Percentiles rank a stretch among this genome's conserved stretches.
Conservation (phyloP, 1,140 invertebrate species). For the Nephotettix cincticeps region DNA sequence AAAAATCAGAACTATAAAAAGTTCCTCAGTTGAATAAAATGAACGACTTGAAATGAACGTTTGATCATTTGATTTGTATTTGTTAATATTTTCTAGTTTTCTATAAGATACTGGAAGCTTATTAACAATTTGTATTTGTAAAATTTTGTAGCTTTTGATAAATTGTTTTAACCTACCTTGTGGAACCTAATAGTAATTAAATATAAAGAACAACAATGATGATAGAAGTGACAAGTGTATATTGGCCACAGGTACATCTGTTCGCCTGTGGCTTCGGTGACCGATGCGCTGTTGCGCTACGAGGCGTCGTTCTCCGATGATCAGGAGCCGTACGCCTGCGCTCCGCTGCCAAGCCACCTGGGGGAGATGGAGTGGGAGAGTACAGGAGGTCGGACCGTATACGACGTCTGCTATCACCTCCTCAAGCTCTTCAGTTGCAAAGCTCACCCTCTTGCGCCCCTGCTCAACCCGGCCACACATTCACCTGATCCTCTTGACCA, state of each 20-base stretch:
- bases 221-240: too few species aligned
- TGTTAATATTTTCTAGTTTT: too few species aligned
- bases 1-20: too few species aligned
- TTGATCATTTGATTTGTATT: too few species aligned
- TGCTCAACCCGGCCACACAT: conserved; percentile 74
- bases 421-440: conserved; percentile 70
- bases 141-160: too few species aligned
- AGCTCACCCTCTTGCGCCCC: conserved; percentile 61
- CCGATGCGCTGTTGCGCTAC: conserved; percentile 66
- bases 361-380: conserved; percentile 22
- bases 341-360: conserved; percentile 58
- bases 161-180: too few species aligned
- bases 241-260: conserved; percentile 66
- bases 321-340: conserved; percentile 50
- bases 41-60: too few species aligned
- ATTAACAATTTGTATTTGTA: too few species aligned
- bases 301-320: conserved; percentile 59
- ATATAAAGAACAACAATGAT: too few species aligned
- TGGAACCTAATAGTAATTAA: too few species aligned
- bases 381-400: conserved; percentile 44
- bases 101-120: too few species aligned
- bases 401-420: conserved; percentile 83
- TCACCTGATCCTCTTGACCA: conserved; percentile 82
- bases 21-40: too few species aligned
- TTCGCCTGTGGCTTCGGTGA: conserved; percentile 62